Evolutionary conservation across 2,888 invertebrate genomes (phyloP).

Genomic region (Torymus texanus): DNA sequence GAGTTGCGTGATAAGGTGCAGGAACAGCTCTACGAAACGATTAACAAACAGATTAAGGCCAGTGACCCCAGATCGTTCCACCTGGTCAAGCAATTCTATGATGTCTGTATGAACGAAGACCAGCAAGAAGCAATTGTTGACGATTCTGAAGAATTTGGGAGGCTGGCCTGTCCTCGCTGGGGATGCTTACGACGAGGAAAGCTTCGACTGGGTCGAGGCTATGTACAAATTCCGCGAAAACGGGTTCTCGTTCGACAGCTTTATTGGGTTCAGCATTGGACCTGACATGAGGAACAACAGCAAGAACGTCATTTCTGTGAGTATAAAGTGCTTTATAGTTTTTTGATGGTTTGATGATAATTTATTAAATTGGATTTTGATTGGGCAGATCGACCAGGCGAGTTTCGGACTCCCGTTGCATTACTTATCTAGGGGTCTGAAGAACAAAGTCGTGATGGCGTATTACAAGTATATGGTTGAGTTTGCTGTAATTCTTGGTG

Average conservation of each 20-base stretch:
- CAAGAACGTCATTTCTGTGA: constrained; percentile 88
- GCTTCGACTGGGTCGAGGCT: constrained; percentile 88
- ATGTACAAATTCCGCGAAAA: constrained; percentile 86
- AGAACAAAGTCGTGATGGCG: constrained; percentile 88
- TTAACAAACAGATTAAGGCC: constrained; percentile 78
- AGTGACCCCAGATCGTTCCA: constrained; percentile 84
- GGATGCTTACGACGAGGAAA: constrained; percentile 81
- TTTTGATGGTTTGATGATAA: neutral
- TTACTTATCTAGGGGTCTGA: constrained; percentile 87
- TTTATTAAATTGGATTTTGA: neutral
- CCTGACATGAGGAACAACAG: constrained; percentile 90
- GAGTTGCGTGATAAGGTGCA: constrained; percentile 84
- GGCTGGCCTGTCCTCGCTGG: constrained; percentile 94
- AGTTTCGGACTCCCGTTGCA: constrained; percentile 86
- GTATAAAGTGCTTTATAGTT: constrained; percentile 60
- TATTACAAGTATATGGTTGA: constrained; percentile 92
- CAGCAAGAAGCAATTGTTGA: constrained; percentile 80
- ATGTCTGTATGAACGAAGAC: constrained; percentile 88
- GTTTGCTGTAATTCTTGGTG: constrained; percentile 89
- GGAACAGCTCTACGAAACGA: constrained; percentile 82
- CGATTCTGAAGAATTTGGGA: constrained; percentile 85
- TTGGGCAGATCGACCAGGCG: constrained; percentile 87
- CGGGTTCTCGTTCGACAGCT: constrained; percentile 92
- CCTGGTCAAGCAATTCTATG: constrained; percentile 88
- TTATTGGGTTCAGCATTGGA: constrained; percentile 88